A percentile compares a stretch with the other conserved stretches of the same genome.
These are phyloP conservation scores for Antrozous pallidus DNA, from an alignment of 2,797 vertebrate species.

Conservation along the genomic window DNA sequence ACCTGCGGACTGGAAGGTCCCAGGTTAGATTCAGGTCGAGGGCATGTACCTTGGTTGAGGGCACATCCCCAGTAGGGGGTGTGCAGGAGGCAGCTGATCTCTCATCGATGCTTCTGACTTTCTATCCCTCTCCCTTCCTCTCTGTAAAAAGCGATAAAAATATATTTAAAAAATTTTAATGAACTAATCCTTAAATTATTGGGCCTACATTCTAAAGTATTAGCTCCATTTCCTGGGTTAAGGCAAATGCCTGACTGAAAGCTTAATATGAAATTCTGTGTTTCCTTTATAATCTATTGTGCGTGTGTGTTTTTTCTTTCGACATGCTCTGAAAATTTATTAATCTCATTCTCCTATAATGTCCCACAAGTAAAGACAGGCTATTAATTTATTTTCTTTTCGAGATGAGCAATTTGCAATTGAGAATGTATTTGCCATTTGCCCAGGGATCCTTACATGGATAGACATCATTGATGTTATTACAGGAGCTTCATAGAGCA, in stretches of 20 bases:
- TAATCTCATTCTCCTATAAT: background rate
- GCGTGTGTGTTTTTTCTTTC: background rate
- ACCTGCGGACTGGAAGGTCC: too few relatives aligned
- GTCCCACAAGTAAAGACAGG: background rate
- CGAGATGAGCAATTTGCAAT: background rate
- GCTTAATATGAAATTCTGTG: background rate
- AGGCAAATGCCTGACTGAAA: background rate
- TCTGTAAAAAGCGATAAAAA: too few relatives aligned
- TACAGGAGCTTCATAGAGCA: slow-evolving; percentile 62
- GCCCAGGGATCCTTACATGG: slow-evolving; percentile 34
- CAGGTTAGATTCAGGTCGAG: too few relatives aligned
- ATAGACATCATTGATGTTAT: slow-evolving; percentile 59
- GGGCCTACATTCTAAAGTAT: background rate
- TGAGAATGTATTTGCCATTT: slow-evolving; percentile 45
- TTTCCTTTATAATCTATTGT: background rate
- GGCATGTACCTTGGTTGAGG: too few relatives aligned
- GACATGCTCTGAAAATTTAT: background rate
- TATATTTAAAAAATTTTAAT: too few relatives aligned
- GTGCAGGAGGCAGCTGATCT: too few relatives aligned
- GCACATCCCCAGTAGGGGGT: too few relatives aligned
- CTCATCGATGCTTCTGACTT: too few relatives aligned
- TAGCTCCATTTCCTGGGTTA: background rate
- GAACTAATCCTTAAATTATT: background rate
- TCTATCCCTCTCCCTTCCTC: too few relatives aligned
- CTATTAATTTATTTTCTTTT: slow-evolving; percentile 53